Evolutionary conservation across 2,888 invertebrate genomes (phyloP).

Genomic region (Drosophila anomalata): DNA sequence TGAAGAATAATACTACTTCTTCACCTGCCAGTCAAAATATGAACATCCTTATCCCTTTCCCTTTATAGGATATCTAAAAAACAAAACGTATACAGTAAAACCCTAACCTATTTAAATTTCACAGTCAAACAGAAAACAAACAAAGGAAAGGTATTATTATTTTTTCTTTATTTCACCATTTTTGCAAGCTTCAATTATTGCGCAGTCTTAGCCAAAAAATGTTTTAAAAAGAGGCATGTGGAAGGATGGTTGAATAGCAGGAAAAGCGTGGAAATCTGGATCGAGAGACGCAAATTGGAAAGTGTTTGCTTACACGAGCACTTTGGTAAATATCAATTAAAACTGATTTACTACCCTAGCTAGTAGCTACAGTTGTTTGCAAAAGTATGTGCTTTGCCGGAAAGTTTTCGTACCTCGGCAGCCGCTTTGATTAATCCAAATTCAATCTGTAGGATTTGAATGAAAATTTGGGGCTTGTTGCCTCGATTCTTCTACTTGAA

Average conservation of each 20-base stretch:
- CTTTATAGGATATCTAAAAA: not conserved
- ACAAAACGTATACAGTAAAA: constrained; percentile 17
- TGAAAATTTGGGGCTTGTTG: constrained; percentile 32
- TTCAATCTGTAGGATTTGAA: constrained; percentile 39
- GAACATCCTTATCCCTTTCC: not conserved
- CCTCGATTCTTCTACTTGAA: constrained; percentile 36
- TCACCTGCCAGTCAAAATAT: not conserved
- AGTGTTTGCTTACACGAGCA: constrained; percentile 74
- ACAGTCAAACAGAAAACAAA: constrained; percentile 2
- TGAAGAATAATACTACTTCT: not conserved
- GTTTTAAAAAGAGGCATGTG: not conserved
- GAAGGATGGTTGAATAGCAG: not conserved
- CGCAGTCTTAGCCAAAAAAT: constrained; percentile 14
- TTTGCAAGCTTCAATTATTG: not conserved
- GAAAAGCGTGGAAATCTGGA: constrained; percentile 53
- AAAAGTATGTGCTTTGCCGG: constrained; percentile 20
- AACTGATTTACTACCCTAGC: constrained; percentile 70
- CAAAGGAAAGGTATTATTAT: constrained; percentile 35
- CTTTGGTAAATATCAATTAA: constrained; percentile 78
- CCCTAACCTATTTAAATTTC: constrained; percentile 17
- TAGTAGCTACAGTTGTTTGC: constrained; percentile 5
- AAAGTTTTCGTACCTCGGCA: constrained; percentile 19
- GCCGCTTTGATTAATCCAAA: constrained; percentile 34
- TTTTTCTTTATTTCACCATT: constrained; percentile 29
- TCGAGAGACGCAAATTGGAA: constrained; percentile 62